Conservation (phyloP, 2,888 invertebrate genomes). For the Phengaris alcon region DNA sequence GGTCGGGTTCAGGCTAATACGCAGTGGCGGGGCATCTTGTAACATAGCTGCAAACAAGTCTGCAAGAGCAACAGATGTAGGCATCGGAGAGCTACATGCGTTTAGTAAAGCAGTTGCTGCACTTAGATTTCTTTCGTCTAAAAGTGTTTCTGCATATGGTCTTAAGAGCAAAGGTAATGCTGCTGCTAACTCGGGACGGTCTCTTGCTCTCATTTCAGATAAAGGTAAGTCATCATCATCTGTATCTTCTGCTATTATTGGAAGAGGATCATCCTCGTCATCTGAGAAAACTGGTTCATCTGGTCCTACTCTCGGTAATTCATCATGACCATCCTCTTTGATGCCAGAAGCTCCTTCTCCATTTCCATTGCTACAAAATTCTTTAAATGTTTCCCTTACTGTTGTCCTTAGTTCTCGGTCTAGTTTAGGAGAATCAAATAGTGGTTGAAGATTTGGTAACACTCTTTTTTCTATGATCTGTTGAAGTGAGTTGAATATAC, state of each 20-base stretch:
- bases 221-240: slow-evolving; percentile 88
- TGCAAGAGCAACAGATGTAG: slow-evolving; percentile 64
- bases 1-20: slow-evolving; percentile 70
- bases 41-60: slow-evolving; percentile 69
- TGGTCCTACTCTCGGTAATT: slow-evolving; percentile 69
- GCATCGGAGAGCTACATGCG: slow-evolving; percentile 63
- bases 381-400: slow-evolving; percentile 93
- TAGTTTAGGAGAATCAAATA: slow-evolving; percentile 92
- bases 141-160: slow-evolving; percentile 67
- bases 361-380: slow-evolving; percentile 85
- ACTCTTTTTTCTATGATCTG: slow-evolving; percentile 96
- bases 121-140: slow-evolving; percentile 64
- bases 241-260: slow-evolving; percentile 79
- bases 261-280: slow-evolving; percentile 86
- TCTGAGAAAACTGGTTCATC: slow-evolving; percentile 91
- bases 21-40: slow-evolving; percentile 74
- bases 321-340: slow-evolving; percentile 67
- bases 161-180: slow-evolving; percentile 67
- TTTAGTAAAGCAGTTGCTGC: slow-evolving; percentile 64
- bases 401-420: slow-evolving; percentile 90
- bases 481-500: slow-evolving; percentile 89
- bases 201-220: slow-evolving; percentile 86
- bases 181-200: slow-evolving; percentile 78
- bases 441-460: slow-evolving; percentile 88
- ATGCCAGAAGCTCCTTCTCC: slow-evolving; percentile 74